phyloP scores from a whole-genome alignment of 2,113 vertebrate genomes.

The Vidua chalybeata region DNA sequence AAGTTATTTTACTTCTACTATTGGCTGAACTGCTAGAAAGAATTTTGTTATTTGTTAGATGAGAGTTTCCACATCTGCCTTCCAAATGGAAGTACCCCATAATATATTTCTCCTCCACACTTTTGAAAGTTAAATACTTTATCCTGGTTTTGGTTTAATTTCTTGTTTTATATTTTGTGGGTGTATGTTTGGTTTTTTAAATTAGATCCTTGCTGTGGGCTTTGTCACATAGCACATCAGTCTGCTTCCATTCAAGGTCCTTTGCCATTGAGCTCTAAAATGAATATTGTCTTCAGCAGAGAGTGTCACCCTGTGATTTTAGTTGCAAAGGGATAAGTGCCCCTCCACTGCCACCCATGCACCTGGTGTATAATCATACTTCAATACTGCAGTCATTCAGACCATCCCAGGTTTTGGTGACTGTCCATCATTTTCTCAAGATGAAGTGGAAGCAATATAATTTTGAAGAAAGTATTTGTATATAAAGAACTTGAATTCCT shows the following conservation, averaged over 20 bases:
- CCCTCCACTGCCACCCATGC: not conserved
- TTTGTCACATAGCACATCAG: not conserved
- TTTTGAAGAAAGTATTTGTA: not conserved
- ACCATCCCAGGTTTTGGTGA: not conserved
- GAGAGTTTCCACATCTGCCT: constrained; percentile 9
- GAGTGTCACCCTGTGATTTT: not conserved
- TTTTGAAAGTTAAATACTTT: not conserved
- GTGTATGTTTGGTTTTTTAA: not conserved
- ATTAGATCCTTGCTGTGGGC: not conserved
- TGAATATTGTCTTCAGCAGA: not conserved
- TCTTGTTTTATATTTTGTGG: not conserved
- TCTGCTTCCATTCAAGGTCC: not conserved
- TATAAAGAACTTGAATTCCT: not conserved
- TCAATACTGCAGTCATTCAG: not conserved
- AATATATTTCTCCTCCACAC: not conserved
- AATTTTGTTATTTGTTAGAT: constrained; percentile 5
- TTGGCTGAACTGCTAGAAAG: not conserved
- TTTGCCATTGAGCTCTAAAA: not conserved
- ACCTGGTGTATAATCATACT: not conserved
- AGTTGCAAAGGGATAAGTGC: not conserved
- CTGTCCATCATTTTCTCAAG: not conserved
- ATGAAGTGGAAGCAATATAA: not conserved
- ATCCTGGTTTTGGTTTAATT: not conserved
- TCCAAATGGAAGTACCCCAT: not conserved
- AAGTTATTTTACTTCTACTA: not conserved